Evolutionary conservation across 1,140 invertebrate genomes (phyloP).

Genomic region (Heterodera schachtii): DNA sequence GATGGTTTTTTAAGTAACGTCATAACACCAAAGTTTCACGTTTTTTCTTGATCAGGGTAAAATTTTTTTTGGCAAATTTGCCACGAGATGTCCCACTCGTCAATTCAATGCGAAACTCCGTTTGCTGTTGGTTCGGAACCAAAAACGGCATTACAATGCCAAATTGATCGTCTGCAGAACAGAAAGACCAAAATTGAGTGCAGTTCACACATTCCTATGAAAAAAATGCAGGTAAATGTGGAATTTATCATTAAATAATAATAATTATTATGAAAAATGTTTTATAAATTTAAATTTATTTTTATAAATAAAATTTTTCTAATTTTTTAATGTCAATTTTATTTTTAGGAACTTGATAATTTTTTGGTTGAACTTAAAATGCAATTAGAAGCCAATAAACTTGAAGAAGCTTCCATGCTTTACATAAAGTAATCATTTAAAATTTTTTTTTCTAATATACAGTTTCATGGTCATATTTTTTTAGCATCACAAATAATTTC

Average conservation of each 20-base stretch:
- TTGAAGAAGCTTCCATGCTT: slow-evolving; percentile 8
- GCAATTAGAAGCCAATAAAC: slow-evolving; percentile 1
- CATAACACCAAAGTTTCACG: too few relatives aligned
- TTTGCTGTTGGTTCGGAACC: not conserved
- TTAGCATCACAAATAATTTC: too few relatives aligned
- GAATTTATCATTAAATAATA: too few relatives aligned
- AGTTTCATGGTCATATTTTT: too few relatives aligned
- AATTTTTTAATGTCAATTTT: not conserved
- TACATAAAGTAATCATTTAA: slow-evolving; percentile 24
- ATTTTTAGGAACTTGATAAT: slow-evolving; percentile 20
- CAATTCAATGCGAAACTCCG: not conserved
- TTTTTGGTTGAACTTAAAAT: slow-evolving; percentile 8
- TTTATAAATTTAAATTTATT: too few relatives aligned
- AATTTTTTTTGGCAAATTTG: too few relatives aligned
- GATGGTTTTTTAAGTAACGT: too few relatives aligned
- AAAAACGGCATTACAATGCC: slow-evolving; percentile 1
- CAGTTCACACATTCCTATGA: not conserved
- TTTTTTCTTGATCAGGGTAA: too few relatives aligned
- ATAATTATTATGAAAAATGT: too few relatives aligned
- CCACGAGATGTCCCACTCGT: too few relatives aligned
- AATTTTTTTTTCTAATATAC: too few relatives aligned
- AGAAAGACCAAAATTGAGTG: slow-evolving; percentile 2
- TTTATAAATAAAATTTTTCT: not conserved
- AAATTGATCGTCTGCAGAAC: slow-evolving; percentile 5
- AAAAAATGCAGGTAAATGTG: slow-evolving; percentile 9